A percentile compares a stretch with the other conserved stretches of the same genome.
Conservation (phyloP, 2,888 invertebrate genomes). For the Agrotis clavis region DNA sequence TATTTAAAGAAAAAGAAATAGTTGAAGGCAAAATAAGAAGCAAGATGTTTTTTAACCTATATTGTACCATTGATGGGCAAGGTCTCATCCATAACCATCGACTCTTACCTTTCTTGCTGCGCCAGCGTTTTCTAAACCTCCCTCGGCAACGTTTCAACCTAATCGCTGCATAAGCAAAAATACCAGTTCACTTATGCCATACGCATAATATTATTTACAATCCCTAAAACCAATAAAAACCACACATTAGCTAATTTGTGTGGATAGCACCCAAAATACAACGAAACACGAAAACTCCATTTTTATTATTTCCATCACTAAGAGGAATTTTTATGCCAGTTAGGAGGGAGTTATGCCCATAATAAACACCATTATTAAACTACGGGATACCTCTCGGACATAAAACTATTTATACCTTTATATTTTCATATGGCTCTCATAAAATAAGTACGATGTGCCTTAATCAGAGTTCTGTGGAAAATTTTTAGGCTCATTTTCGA, state of each 20-base stretch:
- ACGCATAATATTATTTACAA: neutral
- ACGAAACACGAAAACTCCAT: slow-evolving; percentile 27
- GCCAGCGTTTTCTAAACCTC: too few species aligned
- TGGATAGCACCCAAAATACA: slow-evolving; percentile 6
- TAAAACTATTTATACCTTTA: slow-evolving; percentile 49
- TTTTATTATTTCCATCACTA: slow-evolving; percentile 52
- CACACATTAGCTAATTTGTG: slow-evolving; percentile 45
- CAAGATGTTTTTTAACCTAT: too few species aligned
- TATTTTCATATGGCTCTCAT: slow-evolving; percentile 34
- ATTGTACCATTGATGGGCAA: too few species aligned
- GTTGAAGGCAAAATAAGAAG: too few species aligned
- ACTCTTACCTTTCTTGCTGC: too few species aligned
- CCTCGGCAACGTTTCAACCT: too few species aligned
- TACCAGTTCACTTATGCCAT: neutral
- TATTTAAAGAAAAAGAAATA: too few species aligned
- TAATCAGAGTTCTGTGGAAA: slow-evolving; percentile 2
- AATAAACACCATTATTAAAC: slow-evolving; percentile 62
- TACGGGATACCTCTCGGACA: slow-evolving; percentile 42
- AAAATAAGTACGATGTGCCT: slow-evolving; percentile 16
- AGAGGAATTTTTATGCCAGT: slow-evolving; percentile 53
- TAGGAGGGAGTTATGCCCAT: slow-evolving; percentile 44
- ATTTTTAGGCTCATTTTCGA: neutral
- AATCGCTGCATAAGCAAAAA: neutral
- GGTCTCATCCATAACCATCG: too few species aligned
- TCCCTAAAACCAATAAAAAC: slow-evolving; percentile 13